Evolutionary conservation across 2,797 vertebrate species (phyloP).

Genomic region (Gallinago nigripennis): DNA sequence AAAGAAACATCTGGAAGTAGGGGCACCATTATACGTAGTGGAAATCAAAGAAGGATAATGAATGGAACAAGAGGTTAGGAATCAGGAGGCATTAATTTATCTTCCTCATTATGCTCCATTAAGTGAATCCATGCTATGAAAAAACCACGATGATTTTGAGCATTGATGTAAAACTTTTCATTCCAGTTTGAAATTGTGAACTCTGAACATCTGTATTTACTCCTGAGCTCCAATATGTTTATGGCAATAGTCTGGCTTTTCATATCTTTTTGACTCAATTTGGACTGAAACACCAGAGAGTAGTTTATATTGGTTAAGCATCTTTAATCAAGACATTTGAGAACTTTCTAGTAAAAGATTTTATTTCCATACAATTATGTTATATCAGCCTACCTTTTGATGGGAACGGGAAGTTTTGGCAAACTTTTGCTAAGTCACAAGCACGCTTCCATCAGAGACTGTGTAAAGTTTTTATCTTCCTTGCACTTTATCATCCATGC

Average conservation of each 20-base stretch:
- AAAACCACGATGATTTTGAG: not conserved
- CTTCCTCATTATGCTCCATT: not conserved
- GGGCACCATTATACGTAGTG: not conserved
- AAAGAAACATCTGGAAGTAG: not conserved
- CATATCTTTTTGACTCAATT: not conserved
- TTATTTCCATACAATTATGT: not conserved
- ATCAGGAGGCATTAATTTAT: not conserved
- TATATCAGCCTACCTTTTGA: not conserved
- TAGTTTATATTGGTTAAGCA: not conserved
- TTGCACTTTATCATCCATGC: not conserved
- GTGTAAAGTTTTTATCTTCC: not conserved
- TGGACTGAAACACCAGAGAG: not conserved
- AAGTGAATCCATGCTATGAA: not conserved
- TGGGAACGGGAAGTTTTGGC: not conserved
- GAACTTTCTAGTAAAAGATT: not conserved
- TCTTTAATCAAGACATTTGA: not conserved
- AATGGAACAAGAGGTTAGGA: not conserved
- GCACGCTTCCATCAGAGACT: not conserved
- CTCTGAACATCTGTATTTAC: not conserved
- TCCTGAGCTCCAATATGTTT: not conserved
- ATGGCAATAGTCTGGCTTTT: not conserved
- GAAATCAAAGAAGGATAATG: slow-evolving; percentile 17
- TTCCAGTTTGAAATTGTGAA: not conserved
- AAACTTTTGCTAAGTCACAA: not conserved
- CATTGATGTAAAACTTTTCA: not conserved